Percentiles rank a stretch among this genome's conserved stretches.
phyloP scores from a whole-genome alignment of 2,797 vertebrate species.

The Microctenopoma stevenorrisi region DNA sequence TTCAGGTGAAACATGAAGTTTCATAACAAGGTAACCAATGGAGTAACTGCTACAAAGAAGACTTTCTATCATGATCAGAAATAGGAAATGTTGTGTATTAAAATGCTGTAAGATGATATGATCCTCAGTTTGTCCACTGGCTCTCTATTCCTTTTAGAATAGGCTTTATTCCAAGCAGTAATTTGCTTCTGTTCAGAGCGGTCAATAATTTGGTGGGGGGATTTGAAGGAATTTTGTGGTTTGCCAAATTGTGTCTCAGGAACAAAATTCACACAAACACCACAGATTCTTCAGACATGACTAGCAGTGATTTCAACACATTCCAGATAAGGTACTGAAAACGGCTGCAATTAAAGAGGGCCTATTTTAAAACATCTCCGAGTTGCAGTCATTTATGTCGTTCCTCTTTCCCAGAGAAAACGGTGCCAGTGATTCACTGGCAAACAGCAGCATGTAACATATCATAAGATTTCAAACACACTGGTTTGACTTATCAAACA shows the following conservation, averaged over 20 bases:
- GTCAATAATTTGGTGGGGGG: constrained; percentile 46
- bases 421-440: constrained; percentile 14
- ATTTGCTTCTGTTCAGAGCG: constrained; percentile 35
- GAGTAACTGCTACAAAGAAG: not conserved
- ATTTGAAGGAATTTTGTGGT: constrained; percentile 55
- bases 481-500: constrained; percentile 48
- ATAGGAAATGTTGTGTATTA: constrained; percentile 1
- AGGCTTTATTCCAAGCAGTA: constrained; percentile 27
- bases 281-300: constrained; percentile 63
- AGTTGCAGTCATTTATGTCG: constrained; percentile 19
- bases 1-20: constrained; percentile 10
- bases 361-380: constrained; percentile 30
- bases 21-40: constrained; percentile 4
- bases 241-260: constrained; percentile 52
- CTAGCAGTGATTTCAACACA: constrained; percentile 53
- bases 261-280: constrained; percentile 48
- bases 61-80: not conserved
- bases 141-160: constrained; percentile 10
- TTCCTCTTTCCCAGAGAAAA: constrained; percentile 31
- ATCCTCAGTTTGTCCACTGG: constrained; percentile 4
- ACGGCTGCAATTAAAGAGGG: constrained; percentile 19
- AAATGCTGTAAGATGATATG: not conserved
- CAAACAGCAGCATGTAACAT: constrained; percentile 37
- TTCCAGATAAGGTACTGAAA: constrained; percentile 53
- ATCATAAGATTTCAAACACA: constrained; percentile 15